A percentile compares a stretch with the other conserved stretches of the same genome.
phyloP scores from a whole-genome alignment of 2,888 invertebrate species.

The Lacanobia wlatinum region DNA sequence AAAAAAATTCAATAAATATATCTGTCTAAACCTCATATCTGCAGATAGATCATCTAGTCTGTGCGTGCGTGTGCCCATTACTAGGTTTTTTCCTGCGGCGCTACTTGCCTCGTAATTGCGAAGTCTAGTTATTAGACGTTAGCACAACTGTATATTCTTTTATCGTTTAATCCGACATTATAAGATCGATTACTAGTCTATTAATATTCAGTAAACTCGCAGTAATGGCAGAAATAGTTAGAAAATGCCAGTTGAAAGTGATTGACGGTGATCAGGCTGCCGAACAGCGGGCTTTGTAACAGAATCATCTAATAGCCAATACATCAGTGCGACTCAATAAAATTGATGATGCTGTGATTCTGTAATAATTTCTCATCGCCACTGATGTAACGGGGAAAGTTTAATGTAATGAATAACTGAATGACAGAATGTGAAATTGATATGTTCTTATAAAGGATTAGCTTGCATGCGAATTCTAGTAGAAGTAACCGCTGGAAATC shows the following conservation, averaged over 20 bases:
- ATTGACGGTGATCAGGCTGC: slow-evolving; percentile 54
- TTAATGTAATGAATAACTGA: slow-evolving; percentile 26
- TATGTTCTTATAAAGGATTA: slow-evolving; percentile 9
- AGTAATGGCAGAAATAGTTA: slow-evolving; percentile 65
- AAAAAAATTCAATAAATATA: slow-evolving; percentile 63
- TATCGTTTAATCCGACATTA: slow-evolving; percentile 71
- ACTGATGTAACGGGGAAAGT: slow-evolving; percentile 43
- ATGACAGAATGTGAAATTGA: slow-evolving; percentile 29
- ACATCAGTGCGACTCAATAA: slow-evolving; percentile 40
- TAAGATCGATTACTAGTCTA: slow-evolving; percentile 69
- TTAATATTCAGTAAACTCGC: slow-evolving; percentile 71
- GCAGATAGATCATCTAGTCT: slow-evolving; percentile 74
- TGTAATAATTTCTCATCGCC: slow-evolving; percentile 32
- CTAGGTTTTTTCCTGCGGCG: slow-evolving; percentile 78
- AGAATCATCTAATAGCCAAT: slow-evolving; percentile 39
- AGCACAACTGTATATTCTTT: slow-evolving; percentile 66
- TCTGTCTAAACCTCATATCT: slow-evolving; percentile 74
- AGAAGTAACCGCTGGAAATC: neutral
- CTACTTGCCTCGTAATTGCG: slow-evolving; percentile 78
- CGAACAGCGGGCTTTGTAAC: slow-evolving; percentile 53
- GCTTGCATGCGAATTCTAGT: slow-evolving; percentile 26
- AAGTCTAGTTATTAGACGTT: slow-evolving; percentile 72
- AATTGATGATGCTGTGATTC: slow-evolving; percentile 37
- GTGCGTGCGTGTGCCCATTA: slow-evolving; percentile 72
- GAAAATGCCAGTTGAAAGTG: slow-evolving; percentile 69